phyloP scores from a whole-genome alignment of 2,888 invertebrate species.

The Amorpha juglandis region DNA sequence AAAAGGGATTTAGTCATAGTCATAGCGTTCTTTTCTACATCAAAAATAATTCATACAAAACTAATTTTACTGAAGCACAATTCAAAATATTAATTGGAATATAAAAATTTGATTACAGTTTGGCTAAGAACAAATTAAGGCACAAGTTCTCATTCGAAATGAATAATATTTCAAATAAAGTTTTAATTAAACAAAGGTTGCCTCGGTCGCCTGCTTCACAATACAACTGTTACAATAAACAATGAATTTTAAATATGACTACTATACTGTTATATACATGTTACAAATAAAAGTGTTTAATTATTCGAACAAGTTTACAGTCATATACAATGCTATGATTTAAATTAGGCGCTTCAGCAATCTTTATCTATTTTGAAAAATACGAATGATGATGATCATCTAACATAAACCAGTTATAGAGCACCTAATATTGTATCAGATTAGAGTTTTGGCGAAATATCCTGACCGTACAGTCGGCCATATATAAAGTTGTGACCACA shows the following conservation, averaged over 20 bases:
- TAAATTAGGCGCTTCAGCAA: no score
- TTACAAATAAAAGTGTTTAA: background rate
- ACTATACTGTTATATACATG: background rate
- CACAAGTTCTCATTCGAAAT: slow-evolving; percentile 22
- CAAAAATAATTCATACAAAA: slow-evolving; percentile 6
- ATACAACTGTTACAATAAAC: slow-evolving; percentile 20
- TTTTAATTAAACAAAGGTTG: slow-evolving; percentile 23
- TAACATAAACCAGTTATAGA: no score
- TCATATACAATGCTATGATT: no score
- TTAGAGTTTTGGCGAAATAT: no score
- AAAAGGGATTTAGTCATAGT: background rate
- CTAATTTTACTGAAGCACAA: slow-evolving; percentile 7
- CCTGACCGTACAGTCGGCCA: no score
- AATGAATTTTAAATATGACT: background rate
- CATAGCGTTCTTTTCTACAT: background rate
- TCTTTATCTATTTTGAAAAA: no score
- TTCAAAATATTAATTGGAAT: slow-evolving; percentile 1
- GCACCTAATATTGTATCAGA: no score
- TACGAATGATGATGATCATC: no score
- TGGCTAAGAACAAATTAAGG: slow-evolving; percentile 22
- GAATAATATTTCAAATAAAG: slow-evolving; percentile 19
- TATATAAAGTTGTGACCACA: no score
- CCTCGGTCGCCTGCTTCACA: slow-evolving; percentile 15
- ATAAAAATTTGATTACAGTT: slow-evolving; percentile 17
- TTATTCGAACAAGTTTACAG: background rate